Evolutionary conservation across 2,113 vertebrate species (phyloP).

Genomic region (rabbit (Oryctolagus cuniculus)): mOryCun1.1 NC_091435.1:64363501-64364000

Average conservation of each 20-base stretch:
- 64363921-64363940: too few species aligned
- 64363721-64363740: neutral
- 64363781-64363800: neutral
- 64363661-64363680: neutral
- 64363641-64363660: neutral
- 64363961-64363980: too few species aligned
- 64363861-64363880: neutral
- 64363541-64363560: too few species aligned
- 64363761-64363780: constrained; percentile 18
- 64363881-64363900: neutral
- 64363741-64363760: neutral
- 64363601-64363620: too few species aligned
- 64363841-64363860: constrained; percentile 29
- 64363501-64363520: too few species aligned
- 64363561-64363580: too few species aligned
- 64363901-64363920: too few species aligned
- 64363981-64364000: too few species aligned
- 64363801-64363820: constrained; percentile 18
- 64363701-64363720: neutral
- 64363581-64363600: too few species aligned
- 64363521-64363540: too few species aligned
- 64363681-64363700: neutral
- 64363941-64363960: too few species aligned
- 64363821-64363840: neutral
- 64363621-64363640: too few species aligned